These are phyloP conservation scores for Papilio protenor DNA, from an alignment of 2,888 invertebrate species.

Conservation along the genomic window DNA sequence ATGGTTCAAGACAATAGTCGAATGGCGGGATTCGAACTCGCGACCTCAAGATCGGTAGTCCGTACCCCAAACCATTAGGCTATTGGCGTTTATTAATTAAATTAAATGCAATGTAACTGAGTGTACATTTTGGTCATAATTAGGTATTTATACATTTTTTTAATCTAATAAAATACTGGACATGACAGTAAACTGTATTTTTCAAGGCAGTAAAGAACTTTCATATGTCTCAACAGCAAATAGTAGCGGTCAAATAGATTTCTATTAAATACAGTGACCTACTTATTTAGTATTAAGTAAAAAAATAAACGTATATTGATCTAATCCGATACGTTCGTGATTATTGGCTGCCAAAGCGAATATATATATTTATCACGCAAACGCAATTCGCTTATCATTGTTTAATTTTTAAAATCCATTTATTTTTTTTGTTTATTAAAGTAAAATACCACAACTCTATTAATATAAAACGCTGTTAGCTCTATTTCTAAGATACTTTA, in stretches of 20 bases:
- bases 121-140: neutral
- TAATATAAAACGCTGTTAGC: neutral
- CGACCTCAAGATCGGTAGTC: too few species aligned
- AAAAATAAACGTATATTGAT: conserved; percentile 15
- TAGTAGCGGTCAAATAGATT: neutral
- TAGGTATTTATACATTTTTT: neutral
- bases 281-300: conserved; percentile 22
- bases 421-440: neutral
- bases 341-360: conserved; percentile 14
- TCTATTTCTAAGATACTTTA: neutral
- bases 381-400: conserved; percentile 15
- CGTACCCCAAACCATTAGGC: too few species aligned
- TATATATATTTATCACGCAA: conserved; percentile 18
- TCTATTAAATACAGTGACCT: conserved; percentile 20
- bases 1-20: too few species aligned
- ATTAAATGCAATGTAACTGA: neutral
- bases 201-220: neutral
- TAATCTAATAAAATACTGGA: neutral
- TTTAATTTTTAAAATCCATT: conserved; percentile 1
- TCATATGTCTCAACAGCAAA: neutral
- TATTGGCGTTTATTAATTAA: too few species aligned
- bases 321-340: conserved; percentile 27
- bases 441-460: neutral
- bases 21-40: too few species aligned
- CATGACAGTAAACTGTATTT: neutral